These are phyloP conservation scores for Rhopalosiphum maidis DNA, from an alignment of 1,140 invertebrate species.

Conservation along the genomic window DNA sequence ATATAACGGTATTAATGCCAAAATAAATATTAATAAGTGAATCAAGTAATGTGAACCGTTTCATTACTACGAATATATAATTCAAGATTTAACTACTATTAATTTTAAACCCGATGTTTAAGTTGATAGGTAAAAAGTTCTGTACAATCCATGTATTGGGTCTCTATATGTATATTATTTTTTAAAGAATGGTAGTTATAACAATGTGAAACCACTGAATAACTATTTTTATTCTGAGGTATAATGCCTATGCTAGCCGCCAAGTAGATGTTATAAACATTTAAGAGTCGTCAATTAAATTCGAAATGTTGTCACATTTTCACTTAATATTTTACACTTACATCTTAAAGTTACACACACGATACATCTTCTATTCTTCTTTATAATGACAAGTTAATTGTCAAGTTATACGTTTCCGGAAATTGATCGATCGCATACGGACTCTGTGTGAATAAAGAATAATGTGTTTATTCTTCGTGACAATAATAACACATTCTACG, in stretches of 20 bases:
- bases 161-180: not conserved
- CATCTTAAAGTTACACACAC: not conserved
- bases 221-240: not conserved
- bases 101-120: not conserved
- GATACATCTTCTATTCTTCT: not conserved
- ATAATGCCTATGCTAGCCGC: too few species aligned
- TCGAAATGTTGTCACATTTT: not conserved
- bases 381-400: not conserved
- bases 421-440: not conserved
- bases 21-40: not conserved
- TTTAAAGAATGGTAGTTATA: not conserved
- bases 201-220: not conserved
- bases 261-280: too few species aligned
- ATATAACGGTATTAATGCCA: not conserved
- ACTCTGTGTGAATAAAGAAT: not conserved
- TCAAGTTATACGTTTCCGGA: not conserved
- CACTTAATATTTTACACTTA: not conserved
- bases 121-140: not conserved
- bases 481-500: not conserved
- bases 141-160: not conserved
- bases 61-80: not conserved
- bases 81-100: not conserved
- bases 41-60: not conserved
- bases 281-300: not conserved
- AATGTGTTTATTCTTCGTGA: not conserved